A percentile compares a stretch with the other conserved stretches of the same genome.
Evolutionary conservation across 2,797 vertebrate genomes (phyloP).

Genomic region (Sebastes melanostomus): DNA sequence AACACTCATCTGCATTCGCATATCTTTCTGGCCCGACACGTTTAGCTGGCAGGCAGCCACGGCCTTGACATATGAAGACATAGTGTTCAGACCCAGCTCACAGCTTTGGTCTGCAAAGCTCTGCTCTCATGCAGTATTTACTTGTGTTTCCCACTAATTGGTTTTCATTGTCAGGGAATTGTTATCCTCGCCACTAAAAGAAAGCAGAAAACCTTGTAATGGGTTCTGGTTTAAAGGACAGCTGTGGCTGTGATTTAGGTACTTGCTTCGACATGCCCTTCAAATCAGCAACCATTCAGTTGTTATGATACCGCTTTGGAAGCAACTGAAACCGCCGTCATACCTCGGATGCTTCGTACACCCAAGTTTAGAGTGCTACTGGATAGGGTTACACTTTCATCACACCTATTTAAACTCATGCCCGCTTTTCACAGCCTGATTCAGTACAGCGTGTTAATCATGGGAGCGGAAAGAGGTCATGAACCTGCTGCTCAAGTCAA

Average conservation of each 20-base stretch:
- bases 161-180: constrained; percentile 76
- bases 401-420: constrained; percentile 70
- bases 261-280: constrained; percentile 61
- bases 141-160: constrained; percentile 74
- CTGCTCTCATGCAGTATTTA: constrained; percentile 76
- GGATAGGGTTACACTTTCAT: constrained; percentile 65
- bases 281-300: constrained; percentile 61
- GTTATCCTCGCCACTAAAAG: constrained; percentile 62
- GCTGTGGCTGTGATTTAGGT: constrained; percentile 61
- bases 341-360: constrained; percentile 40
- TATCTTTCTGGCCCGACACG: constrained; percentile 67
- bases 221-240: constrained; percentile 70
- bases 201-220: constrained; percentile 59
- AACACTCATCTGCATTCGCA: constrained; percentile 77
- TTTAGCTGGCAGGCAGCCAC: constrained; percentile 61
- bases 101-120: constrained; percentile 64
- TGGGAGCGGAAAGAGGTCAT: constrained; percentile 42
- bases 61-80: constrained; percentile 73
- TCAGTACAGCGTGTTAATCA: constrained; percentile 55
- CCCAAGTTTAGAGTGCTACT: constrained; percentile 57
- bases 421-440: constrained; percentile 53
- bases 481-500: constrained; percentile 38
- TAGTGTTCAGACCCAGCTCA: constrained; percentile 52
- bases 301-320: constrained; percentile 57
- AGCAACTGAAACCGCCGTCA: constrained; percentile 46